Percentiles rank a stretch among this genome's conserved stretches.
These are phyloP conservation scores for Chaetodon trifasciatus DNA, from an alignment of 2,797 vertebrate species.

Conservation along the genomic window DNA sequence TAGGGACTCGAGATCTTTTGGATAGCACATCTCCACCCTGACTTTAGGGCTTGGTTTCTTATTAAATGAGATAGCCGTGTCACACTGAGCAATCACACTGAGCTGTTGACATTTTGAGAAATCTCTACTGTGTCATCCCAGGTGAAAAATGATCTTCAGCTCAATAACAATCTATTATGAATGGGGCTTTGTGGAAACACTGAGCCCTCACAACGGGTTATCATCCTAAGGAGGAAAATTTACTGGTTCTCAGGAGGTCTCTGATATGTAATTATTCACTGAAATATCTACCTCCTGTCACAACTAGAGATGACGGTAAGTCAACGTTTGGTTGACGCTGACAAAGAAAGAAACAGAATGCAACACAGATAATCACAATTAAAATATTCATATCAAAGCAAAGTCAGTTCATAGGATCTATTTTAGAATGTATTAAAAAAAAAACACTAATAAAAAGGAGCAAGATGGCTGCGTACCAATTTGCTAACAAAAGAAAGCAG, in stretches of 20 bases:
- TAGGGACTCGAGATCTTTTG: constrained; percentile 14
- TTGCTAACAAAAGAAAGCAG: no score
- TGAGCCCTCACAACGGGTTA: constrained; percentile 39
- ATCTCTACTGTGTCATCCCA: constrained; percentile 72
- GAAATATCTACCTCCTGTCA: not conserved
- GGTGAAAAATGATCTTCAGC: constrained; percentile 73
- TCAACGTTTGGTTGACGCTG: constrained; percentile 11
- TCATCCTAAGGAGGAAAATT: constrained; percentile 25
- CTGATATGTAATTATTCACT: constrained; percentile 12
- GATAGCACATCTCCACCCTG: constrained; percentile 1
- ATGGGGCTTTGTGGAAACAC: constrained; percentile 52
- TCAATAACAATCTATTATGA: constrained; percentile 79
- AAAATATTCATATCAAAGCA: not conserved
- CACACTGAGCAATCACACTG: constrained; percentile 72
- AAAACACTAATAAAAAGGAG: not conserved
- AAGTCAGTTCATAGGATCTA: not conserved
- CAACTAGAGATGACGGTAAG: constrained; percentile 4
- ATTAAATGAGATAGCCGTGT: constrained; percentile 61
- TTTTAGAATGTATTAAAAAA: not conserved
- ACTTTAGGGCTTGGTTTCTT: constrained; percentile 31
- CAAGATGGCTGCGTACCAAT: not conserved
- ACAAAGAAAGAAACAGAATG: constrained; percentile 14
- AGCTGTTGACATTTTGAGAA: constrained; percentile 80
- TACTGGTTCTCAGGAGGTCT: constrained; percentile 15
- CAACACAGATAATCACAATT: not conserved